Percentiles rank a stretch among this genome's conserved stretches.
phyloP scores from a whole-genome alignment of 2,797 vertebrate species.

The Tachyglossus aculeatus region DNA sequence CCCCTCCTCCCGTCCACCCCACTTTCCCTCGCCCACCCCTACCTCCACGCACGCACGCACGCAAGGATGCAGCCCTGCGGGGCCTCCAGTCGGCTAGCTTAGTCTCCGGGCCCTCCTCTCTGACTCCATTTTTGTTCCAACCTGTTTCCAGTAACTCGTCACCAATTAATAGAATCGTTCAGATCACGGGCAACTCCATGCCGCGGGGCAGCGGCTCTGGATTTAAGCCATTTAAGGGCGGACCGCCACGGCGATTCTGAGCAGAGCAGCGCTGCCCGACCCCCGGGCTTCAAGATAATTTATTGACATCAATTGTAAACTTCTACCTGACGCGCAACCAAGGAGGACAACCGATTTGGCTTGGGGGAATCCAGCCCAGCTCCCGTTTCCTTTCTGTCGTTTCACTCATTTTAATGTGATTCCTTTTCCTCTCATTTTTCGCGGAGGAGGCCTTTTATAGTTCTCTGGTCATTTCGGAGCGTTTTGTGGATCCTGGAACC shows the following conservation, averaged over 20 bases:
- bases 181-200: conserved; percentile 93
- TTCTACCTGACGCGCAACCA: conserved; percentile 66
- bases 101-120: not conserved
- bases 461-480: conserved; percentile 74
- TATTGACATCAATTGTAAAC: conserved; percentile 79
- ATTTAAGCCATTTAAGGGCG: conserved; percentile 95
- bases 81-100: too few species aligned
- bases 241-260: conserved; percentile 89
- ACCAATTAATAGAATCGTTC: conserved; percentile 94
- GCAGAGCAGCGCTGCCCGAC: conserved; percentile 44
- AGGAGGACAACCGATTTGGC: conserved; percentile 70
- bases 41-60: too few species aligned
- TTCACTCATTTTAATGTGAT: conserved; percentile 77
- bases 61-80: too few species aligned
- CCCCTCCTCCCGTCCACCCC: not conserved
- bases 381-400: conserved; percentile 54
- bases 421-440: conserved; percentile 76
- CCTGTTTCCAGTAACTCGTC: conserved; percentile 86
- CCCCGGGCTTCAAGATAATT: conserved; percentile 75
- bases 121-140: conserved; percentile 42
- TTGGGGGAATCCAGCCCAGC: conserved; percentile 67
- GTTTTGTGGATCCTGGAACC: conserved; percentile 57
- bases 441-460: conserved; percentile 81
- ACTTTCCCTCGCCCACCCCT: not conserved
- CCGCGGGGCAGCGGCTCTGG: conserved; percentile 86